Percentiles rank a stretch among this genome's conserved stretches.
phyloP scores from a whole-genome alignment of 2,113 vertebrate genomes.

The Brachypodius melanocephalos region DNA sequence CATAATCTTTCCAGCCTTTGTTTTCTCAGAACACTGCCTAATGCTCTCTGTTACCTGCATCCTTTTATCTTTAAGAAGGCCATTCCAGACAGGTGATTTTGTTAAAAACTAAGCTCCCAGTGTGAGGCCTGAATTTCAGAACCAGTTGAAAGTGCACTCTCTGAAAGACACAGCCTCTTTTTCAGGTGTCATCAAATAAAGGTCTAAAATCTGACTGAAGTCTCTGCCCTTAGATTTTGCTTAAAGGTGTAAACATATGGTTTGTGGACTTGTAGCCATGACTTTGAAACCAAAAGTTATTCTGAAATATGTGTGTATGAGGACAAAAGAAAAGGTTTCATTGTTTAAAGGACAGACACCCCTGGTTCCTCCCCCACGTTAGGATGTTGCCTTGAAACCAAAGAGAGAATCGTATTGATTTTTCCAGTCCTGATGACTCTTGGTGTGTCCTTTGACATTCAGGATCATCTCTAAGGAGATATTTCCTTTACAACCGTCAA shows the following conservation, averaged over 20 bases:
- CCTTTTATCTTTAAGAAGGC: neutral
- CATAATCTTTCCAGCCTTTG: neutral
- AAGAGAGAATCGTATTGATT: neutral
- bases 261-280: neutral
- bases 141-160: neutral
- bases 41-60: neutral
- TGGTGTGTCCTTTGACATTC: neutral
- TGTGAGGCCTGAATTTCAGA: neutral
- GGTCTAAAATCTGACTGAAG: neutral
- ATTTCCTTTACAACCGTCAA: neutral
- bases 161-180: neutral
- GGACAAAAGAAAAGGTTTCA: neutral
- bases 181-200: neutral
- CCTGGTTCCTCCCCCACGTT: neutral
- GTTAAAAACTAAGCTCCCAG: neutral
- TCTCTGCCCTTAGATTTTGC: neutral
- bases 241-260: neutral
- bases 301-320: neutral
- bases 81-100: neutral
- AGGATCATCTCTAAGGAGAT: slow-evolving; percentile 31
- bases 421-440: neutral
- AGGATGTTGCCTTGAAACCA: neutral
- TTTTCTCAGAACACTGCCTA: neutral
- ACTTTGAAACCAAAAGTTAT: neutral
- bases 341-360: neutral